Conservation (phyloP, 2,113 vertebrate genomes). For the Notothenia rossii region DNA sequence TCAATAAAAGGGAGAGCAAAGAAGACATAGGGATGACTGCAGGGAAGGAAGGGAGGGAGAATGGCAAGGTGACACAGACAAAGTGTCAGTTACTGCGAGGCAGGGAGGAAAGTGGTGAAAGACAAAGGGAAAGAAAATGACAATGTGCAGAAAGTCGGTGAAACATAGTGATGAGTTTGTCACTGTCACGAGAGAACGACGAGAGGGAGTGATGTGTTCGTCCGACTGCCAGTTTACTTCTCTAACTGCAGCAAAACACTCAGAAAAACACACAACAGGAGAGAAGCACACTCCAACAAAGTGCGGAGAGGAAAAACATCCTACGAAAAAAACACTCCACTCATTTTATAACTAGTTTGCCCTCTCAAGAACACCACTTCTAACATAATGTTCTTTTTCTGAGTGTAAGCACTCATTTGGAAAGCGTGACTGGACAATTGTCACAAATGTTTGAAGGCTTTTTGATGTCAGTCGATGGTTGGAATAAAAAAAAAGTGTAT, state of each 20-base stretch:
- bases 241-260: constrained; percentile 28
- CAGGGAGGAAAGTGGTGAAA: constrained; percentile 26
- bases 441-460: not conserved
- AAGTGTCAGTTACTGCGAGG: constrained; percentile 51
- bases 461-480: not conserved
- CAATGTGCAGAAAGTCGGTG: constrained; percentile 53
- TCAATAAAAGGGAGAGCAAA: constrained; percentile 53
- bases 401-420: not conserved
- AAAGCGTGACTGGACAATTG: not conserved
- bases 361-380: constrained; percentile 2
- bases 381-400: not conserved
- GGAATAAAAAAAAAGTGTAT: not conserved
- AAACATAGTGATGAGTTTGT: constrained; percentile 51
- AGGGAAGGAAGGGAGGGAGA: constrained; percentile 25
- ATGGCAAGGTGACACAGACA: constrained; percentile 39
- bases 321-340: not conserved
- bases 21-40: constrained; percentile 43
- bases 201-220: constrained; percentile 46
- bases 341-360: constrained; percentile 4
- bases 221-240: constrained; percentile 30
- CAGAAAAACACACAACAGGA: constrained; percentile 35
- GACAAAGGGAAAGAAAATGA: constrained; percentile 47
- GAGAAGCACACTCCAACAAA: not conserved
- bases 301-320: not conserved
- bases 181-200: constrained; percentile 39